Conservation (phyloP, 2,113 vertebrate species). For the Anser cygnoides region DNA sequence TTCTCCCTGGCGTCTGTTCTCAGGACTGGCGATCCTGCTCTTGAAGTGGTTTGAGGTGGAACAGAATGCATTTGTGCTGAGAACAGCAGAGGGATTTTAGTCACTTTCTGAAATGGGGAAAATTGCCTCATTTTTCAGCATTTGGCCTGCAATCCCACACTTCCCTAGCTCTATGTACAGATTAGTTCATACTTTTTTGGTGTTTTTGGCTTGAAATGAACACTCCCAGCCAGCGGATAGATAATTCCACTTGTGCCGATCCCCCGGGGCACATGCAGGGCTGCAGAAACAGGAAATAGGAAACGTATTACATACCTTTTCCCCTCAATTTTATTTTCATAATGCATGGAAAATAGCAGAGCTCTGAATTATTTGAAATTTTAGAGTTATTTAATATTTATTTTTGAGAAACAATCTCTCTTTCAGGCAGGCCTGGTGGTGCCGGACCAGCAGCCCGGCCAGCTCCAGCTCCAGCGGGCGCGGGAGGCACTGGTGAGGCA, state of each 20-base stretch:
- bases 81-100: slow-evolving; percentile 66
- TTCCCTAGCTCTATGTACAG: slow-evolving; percentile 60
- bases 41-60: slow-evolving; percentile 67
- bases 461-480: background rate
- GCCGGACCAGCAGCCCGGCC: slow-evolving; percentile 15
- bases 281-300: slow-evolving; percentile 87
- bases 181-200: slow-evolving; percentile 80
- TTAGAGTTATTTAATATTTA: slow-evolving; percentile 72
- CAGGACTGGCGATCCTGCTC: background rate
- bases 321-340: slow-evolving; percentile 78
- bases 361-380: slow-evolving; percentile 74
- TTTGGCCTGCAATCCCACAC: slow-evolving; percentile 55
- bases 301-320: slow-evolving; percentile 84
- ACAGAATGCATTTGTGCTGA: slow-evolving; percentile 58
- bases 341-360: slow-evolving; percentile 73
- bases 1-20: background rate
- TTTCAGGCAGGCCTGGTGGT: slow-evolving; percentile 45
- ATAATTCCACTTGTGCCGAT: slow-evolving; percentile 77
- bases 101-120: slow-evolving; percentile 68
- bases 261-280: slow-evolving; percentile 75
- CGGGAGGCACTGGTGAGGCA: too few relatives aligned
- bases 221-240: slow-evolving; percentile 76
- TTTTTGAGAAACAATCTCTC: slow-evolving; percentile 65
- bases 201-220: slow-evolving; percentile 79
- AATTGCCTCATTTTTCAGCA: slow-evolving; percentile 69